These are phyloP conservation scores for Aculops lycopersici DNA, from an alignment of 1,140 invertebrate genomes.

Conservation along the genomic window DNA sequence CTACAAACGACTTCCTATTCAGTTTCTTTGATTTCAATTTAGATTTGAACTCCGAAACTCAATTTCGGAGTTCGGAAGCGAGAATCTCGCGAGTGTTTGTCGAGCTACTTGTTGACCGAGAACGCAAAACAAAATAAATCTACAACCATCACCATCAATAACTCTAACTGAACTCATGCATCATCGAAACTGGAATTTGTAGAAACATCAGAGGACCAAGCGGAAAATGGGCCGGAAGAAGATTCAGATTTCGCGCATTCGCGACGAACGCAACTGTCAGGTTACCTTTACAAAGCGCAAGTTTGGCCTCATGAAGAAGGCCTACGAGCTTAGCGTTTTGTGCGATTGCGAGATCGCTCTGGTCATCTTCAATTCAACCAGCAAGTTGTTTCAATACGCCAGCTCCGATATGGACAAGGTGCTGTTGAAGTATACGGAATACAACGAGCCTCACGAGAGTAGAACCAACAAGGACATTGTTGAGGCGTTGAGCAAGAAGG, in stretches of 20 bases:
- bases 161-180: too few relatives aligned
- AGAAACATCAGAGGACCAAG: too few relatives aligned
- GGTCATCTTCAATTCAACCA: slow-evolving; percentile 96
- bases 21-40: too few relatives aligned
- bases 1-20: too few relatives aligned
- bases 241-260: slow-evolving; percentile 97
- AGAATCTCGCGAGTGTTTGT: too few relatives aligned
- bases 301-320: slow-evolving; percentile 99
- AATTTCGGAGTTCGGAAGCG: too few relatives aligned
- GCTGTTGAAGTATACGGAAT: slow-evolving; percentile 95
- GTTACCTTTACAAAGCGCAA: slow-evolving; percentile 99
- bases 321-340: slow-evolving; percentile 87
- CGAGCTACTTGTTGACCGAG: too few relatives aligned
- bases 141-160: too few relatives aligned
- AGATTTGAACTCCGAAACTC: too few relatives aligned
- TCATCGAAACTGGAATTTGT: too few relatives aligned
- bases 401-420: slow-evolving; percentile 99
- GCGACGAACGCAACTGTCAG: slow-evolving; percentile 94
- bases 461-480: slow-evolving; percentile 99
- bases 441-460: slow-evolving; percentile 98
- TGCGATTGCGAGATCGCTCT: slow-evolving; percentile 98
- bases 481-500: slow-evolving; percentile 24
- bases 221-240: slow-evolving; percentile 83
- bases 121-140: too few relatives aligned
- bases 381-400: slow-evolving; percentile 96